Base-by-base conservation (phyloP, 2,113 vertebrate genomes). In the Myodes glareolus region DNA sequence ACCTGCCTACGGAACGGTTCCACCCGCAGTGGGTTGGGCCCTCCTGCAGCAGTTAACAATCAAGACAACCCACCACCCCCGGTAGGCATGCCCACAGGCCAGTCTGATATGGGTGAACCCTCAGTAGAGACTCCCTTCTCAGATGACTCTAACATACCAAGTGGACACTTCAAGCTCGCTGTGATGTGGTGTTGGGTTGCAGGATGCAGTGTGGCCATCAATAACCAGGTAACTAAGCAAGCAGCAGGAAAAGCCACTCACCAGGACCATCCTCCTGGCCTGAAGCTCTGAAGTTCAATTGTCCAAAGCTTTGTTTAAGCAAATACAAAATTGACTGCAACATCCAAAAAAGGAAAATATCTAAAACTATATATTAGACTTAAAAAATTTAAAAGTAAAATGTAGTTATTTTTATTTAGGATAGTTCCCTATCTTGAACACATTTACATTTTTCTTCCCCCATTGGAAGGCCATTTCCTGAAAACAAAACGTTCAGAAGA, bases 381-480 rank as follows among this genome's bases (percentile, higher is more conserved):
- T 84, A 29, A 91, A 93, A 61, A 76, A 87, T 78, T 97, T 97
- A 94, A 97, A 97, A 97, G 92, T 93, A 95, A 97, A 95, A 96
- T 97, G n/a, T 76, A 92, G 95, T 90, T 97, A 95, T 97, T 98
- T 98, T 97, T 97, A 89, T 77, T 95, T 82, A 91, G 96, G 96
- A 95, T 70, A 80, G 88, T 92, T 97, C 90, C 90, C 95, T 94
- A 97, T 98, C 97, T 97, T 97, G 96, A 97, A 92, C 58, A 50
- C 94, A 97, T 97, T 98, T 97, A 88, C 90, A 97, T 97, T 94
- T 97, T 93, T 93, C 90, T 96, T 96, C 25, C 78, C 77, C 88
- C 88, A 94, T 96, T 97, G 94, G 95, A 94, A 96, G 92, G 42
- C 65, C 67, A 90, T 96, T 98, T 96, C 96, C 97, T 97, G 90